Evolutionary conservation across 2,888 invertebrate species (phyloP).

Genomic region (Trachelus tabidus): DNA sequence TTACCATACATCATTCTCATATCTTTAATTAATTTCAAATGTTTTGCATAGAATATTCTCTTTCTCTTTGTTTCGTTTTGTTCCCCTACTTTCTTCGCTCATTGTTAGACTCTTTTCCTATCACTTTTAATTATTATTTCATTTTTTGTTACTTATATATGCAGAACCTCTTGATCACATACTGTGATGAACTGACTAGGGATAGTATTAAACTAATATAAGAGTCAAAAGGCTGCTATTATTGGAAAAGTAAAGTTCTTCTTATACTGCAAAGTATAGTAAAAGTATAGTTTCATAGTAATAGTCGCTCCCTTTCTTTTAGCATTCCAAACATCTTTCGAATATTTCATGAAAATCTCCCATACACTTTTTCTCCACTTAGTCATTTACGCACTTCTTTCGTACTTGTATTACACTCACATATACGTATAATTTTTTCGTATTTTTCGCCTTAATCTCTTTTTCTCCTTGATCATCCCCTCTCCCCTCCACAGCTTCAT

Average conservation of each 20-base stretch:
- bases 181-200: too few relatives aligned
- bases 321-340: background rate
- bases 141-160: too few relatives aligned
- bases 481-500: constrained; percentile 19
- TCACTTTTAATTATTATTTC: too few relatives aligned
- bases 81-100: constrained; percentile 17
- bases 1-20: too few relatives aligned
- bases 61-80: constrained; percentile 11
- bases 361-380: too few relatives aligned
- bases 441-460: constrained; percentile 14
- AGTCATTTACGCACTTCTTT: too few relatives aligned
- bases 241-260: constrained; percentile 46
- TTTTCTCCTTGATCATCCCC: background rate
- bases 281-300: constrained; percentile 27
- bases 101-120: constrained; percentile 17
- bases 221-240: constrained; percentile 36
- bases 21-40: too few relatives aligned
- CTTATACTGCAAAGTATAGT: constrained; percentile 29
- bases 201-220: background rate
- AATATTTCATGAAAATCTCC: too few relatives aligned
- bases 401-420: background rate
- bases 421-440: constrained; percentile 17
- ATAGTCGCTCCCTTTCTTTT: constrained; percentile 37
- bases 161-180: too few relatives aligned
- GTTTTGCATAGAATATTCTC: background rate